phyloP scores from a whole-genome alignment of 2,888 invertebrate genomes.

The Oscheius onirici region DNA sequence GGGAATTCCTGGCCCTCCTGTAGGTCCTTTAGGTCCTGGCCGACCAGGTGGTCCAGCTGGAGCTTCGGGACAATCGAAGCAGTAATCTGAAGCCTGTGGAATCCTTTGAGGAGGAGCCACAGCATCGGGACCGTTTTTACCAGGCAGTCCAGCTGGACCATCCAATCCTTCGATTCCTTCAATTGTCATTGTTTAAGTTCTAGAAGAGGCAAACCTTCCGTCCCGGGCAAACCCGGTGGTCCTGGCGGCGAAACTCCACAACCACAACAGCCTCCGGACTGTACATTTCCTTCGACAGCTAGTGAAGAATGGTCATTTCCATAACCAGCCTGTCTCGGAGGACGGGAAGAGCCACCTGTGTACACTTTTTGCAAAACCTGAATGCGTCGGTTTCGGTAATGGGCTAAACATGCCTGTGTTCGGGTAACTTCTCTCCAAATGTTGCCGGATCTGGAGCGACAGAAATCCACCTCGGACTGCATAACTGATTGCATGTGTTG shows the following conservation, averaged over 20 bases:
- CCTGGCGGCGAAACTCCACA: conserved; percentile 34
- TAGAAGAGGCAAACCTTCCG: too few species aligned
- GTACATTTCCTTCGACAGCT: conserved; percentile 27
- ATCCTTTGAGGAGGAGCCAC: conserved; percentile 34
- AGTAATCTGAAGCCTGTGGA: conserved; percentile 44
- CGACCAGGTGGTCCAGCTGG: conserved; percentile 59
- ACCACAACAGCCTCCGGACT: conserved; percentile 33
- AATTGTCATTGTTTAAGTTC: too few species aligned
- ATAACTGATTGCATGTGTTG: conserved; percentile 67
- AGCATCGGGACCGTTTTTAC: conserved; percentile 60
- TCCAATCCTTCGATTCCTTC: conserved; percentile 35
- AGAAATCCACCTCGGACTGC: conserved; percentile 61
- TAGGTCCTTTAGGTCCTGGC: conserved; percentile 52
- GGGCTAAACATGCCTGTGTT: conserved; percentile 42
- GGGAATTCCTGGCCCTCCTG: conserved; percentile 50
- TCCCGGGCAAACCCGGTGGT: too few species aligned
- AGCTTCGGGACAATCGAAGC: conserved; percentile 62
- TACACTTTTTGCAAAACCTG: conserved; percentile 20
- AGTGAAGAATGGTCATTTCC: conserved; percentile 28
- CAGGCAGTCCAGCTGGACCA: conserved; percentile 57
- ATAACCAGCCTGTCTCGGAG: conserved; percentile 52
- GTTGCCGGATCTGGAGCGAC: conserved; percentile 59
- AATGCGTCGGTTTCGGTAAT: background rate
- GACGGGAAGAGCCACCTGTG: background rate
- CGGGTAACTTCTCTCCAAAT: conserved; percentile 64